phyloP scores from a whole-genome alignment of 2,113 vertebrate genomes.

The Otolemur garnettii region DNA sequence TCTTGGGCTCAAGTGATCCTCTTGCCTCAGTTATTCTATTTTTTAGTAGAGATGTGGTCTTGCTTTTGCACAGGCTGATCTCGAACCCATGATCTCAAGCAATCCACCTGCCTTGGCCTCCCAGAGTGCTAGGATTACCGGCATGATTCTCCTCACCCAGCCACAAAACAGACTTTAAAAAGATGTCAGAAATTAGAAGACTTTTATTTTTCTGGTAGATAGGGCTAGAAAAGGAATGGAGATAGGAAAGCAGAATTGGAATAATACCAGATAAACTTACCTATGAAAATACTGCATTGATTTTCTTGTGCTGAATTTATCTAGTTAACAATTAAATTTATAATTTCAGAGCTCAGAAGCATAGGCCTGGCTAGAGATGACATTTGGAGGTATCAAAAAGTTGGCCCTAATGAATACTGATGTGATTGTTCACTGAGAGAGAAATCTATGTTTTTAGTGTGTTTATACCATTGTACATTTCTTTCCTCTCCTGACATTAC shows the following conservation, averaged over 20 bases:
- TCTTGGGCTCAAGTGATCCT: too few species aligned
- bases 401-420: neutral
- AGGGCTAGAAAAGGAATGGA: neutral
- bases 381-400: neutral
- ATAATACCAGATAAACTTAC: neutral
- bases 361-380: neutral
- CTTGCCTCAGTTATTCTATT: too few species aligned
- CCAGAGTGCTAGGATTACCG: too few species aligned
- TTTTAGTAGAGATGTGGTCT: too few species aligned
- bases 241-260: neutral
- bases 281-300: neutral
- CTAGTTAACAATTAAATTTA: neutral
- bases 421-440: neutral
- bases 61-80: too few species aligned
- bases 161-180: neutral
- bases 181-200: neutral
- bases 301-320: neutral
- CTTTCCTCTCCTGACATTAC: neutral
- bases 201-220: neutral
- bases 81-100: too few species aligned
- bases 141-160: too few species aligned
- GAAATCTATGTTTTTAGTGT: neutral
- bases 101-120: too few species aligned
- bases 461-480: neutral
- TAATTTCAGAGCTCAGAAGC: conserved; percentile 1